A percentile compares a stretch with the other conserved stretches of the same genome.
phyloP scores from a whole-genome alignment of 2,888 invertebrate genomes.

The Abrostola triplasia region DNA sequence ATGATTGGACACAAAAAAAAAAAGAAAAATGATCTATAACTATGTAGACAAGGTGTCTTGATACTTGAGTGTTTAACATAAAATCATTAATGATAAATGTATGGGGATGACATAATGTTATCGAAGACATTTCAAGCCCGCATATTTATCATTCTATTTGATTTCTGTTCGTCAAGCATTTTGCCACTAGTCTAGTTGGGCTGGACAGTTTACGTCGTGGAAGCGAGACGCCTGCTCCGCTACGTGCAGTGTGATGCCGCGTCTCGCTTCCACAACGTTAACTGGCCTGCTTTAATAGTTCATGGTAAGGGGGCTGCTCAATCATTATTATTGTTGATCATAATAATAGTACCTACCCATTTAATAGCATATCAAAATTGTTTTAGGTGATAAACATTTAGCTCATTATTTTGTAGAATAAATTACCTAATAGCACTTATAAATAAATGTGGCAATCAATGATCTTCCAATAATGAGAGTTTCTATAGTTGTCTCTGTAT shows the following conservation, averaged over 20 bases:
- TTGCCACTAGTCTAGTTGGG: no score
- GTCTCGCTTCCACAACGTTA: no score
- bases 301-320: neutral
- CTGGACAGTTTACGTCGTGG: no score
- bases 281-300: neutral
- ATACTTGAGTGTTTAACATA: no score
- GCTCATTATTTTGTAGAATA: conserved; percentile 43
- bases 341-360: conserved; percentile 38
- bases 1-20: conserved; percentile 23
- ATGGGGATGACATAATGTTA: no score
- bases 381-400: conserved; percentile 43
- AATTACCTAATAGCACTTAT: conserved; percentile 20
- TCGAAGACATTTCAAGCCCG: no score
- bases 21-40: no score
- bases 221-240: no score
- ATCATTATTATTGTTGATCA: conserved; percentile 22
- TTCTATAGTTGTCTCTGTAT: conserved; percentile 3
- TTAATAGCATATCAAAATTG: conserved; percentile 50
- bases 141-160: no score
- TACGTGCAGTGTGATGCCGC: no score
- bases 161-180: no score
- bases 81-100: no score
- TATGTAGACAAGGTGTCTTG: neutral
- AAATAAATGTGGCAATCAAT: conserved; percentile 49
- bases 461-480: conserved; percentile 55